phyloP scores from a whole-genome alignment of 2,113 vertebrate species.

The Microcebus griseorufus region DNA sequence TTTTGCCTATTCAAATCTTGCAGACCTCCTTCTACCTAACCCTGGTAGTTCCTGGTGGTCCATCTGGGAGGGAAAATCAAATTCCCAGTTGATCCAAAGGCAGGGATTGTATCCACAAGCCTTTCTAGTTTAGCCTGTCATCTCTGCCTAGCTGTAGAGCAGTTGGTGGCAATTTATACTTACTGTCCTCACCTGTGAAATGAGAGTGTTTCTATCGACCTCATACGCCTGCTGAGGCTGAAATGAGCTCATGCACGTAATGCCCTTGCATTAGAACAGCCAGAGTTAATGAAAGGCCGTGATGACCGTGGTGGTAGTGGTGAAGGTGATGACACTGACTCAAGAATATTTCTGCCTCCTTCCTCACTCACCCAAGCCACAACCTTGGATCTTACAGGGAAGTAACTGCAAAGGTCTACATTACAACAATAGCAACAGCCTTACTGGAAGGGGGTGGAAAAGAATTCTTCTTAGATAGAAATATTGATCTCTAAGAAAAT shows the following conservation, averaged over 20 bases:
- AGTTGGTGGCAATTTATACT: neutral
- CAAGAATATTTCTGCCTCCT: neutral
- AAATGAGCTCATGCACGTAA: neutral
- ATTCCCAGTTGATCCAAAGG: neutral
- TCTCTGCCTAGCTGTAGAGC: neutral
- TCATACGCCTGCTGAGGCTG: neutral
- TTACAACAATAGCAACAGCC: neutral
- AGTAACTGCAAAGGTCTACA: neutral
- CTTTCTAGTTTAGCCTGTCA: neutral
- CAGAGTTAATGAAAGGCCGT: neutral
- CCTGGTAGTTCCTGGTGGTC: neutral
- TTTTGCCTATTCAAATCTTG: neutral
- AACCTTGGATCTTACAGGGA: no score
- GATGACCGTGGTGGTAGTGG: neutral
- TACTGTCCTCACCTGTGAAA: neutral
- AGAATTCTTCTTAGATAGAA: neutral
- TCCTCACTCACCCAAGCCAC: no score
- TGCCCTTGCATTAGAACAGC: neutral
- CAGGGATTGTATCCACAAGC: neutral
- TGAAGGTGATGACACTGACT: neutral
- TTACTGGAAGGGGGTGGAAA: neutral
- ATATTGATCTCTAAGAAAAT: neutral
- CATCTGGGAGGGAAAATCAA: neutral
- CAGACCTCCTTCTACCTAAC: rapidly evolving
- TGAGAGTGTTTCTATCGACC: neutral